Base-by-base conservation (phyloP, 2,888 invertebrate species). In the Epiperipatus broadwayi region DNA sequence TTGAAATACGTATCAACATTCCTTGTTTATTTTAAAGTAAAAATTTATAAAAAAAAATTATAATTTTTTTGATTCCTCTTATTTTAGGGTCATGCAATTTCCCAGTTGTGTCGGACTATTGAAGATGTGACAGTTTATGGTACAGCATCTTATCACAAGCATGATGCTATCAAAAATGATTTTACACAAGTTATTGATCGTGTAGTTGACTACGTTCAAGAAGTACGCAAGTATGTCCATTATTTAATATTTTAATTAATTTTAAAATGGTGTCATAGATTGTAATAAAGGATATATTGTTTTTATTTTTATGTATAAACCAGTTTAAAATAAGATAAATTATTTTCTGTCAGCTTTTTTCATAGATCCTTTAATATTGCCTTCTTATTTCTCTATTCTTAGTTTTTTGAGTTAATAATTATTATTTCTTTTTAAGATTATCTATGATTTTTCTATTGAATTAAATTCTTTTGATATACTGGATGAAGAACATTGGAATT, bases 121-220 rank as follows among this genome's bases (percentile, higher is more conserved):
- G 71, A 74, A 19, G 73, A 79, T 51, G 75, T 81, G 32, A 78
- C 75, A 8, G 70, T 84, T 37, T 78, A 79, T 57, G 84, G 83
- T 20, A 76, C 83, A 2, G 80, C 81, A 55, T 78, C 81, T 36
- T 75, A 78, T 60, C 66, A 66, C 54, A 84, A 84, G 63, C 80
- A 81, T 55, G 83, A 83, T 53, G 70, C 73, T n/a, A 65, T 84
- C 46, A 76, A 78, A 18, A 69, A 71, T 47, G 53, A 54, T 21
- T 73, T 81, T 44, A 75, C 78, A 51, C 75, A 80, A 54, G 65
- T 84, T 36, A 65, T 81, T 49, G 83, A 84, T 56, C 70, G 79
- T 44, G 75, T 74, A 48, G 70, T 70, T 48, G 83, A 84, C 60
- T 83, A 84, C 60, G 70, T 71, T 50, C 73, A 71, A 54, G 83